A percentile compares a stretch with the other conserved stretches of the same genome.
phyloP scores from a whole-genome alignment of 2,888 invertebrate genomes.

The Sarcophaga subvicina region DNA sequence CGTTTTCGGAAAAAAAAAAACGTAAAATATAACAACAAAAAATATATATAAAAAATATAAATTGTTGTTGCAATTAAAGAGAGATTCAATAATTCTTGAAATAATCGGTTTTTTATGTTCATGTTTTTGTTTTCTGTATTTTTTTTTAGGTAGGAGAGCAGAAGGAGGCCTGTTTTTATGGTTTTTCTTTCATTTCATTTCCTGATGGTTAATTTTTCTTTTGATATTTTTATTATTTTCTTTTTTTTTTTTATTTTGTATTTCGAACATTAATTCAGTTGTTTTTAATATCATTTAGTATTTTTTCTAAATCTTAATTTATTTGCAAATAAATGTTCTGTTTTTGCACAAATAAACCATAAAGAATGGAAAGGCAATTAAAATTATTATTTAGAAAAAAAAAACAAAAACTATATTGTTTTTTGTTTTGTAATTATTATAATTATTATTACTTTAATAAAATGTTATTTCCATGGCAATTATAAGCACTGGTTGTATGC shows the following conservation, averaged over 20 bases:
- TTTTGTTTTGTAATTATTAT: too few relatives aligned
- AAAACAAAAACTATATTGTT: too few relatives aligned
- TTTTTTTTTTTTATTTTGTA: background rate
- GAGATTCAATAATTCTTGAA: background rate
- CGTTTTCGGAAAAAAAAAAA: too few relatives aligned
- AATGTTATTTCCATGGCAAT: too few relatives aligned
- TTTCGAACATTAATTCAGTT: background rate
- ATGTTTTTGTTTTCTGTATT: constrained; percentile 7
- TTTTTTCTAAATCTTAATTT: background rate
- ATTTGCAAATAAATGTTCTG: background rate
- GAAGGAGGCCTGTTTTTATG: background rate
- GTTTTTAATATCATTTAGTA: background rate
- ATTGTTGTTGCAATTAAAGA: too few relatives aligned
- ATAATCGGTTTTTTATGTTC: constrained; percentile 8
- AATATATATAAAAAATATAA: too few relatives aligned
- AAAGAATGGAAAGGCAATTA: too few relatives aligned
- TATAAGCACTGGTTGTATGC: too few relatives aligned
- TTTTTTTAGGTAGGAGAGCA: background rate
- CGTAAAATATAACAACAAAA: too few relatives aligned
- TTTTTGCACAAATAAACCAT: background rate
- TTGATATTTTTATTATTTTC: background rate
- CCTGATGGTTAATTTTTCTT: background rate
- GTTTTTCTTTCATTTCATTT: background rate
- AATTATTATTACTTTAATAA: too few relatives aligned
- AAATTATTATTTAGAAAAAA: too few relatives aligned